These are phyloP conservation scores for Carassius gibelio DNA, from an alignment of 2,113 vertebrate genomes.

Conservation along the genomic window DNA sequence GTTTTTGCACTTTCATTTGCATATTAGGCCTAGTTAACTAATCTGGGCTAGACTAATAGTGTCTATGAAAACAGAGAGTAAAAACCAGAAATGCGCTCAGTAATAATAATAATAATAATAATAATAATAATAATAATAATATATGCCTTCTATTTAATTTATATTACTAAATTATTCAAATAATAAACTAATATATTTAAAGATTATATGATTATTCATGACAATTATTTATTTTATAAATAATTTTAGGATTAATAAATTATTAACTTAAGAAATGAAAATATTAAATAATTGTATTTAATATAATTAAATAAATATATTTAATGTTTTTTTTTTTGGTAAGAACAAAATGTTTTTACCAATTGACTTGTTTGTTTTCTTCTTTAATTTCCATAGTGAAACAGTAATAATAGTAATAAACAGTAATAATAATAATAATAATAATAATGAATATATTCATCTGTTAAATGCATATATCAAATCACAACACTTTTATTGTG, in stretches of 20 bases:
- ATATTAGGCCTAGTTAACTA: constrained; percentile 10
- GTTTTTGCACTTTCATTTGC: constrained; percentile 39
- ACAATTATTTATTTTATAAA: too few species aligned
- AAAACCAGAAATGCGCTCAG: not conserved
- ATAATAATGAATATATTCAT: not conserved
- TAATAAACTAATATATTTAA: not conserved
- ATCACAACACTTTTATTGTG: not conserved
- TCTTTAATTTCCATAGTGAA: too few species aligned
- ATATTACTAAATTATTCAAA: not conserved
- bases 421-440: too few species aligned
- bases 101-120: not conserved
- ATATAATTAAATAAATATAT: too few species aligned
- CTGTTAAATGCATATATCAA: not conserved
- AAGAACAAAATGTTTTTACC: too few species aligned
- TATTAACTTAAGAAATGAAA: not conserved
- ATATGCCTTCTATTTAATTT: not conserved
- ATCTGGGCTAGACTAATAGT: not conserved
- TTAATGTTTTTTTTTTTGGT: too few species aligned
- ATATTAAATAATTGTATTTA: too few species aligned
- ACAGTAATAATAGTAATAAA: too few species aligned
- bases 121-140: not conserved
- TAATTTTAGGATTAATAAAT: not conserved
- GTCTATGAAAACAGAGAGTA: not conserved
- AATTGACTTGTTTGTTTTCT: too few species aligned
- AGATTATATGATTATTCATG: too few species aligned